These are phyloP conservation scores for Metellina segmentata DNA, from an alignment of 2,888 invertebrate species.

Conservation along the genomic window DNA sequence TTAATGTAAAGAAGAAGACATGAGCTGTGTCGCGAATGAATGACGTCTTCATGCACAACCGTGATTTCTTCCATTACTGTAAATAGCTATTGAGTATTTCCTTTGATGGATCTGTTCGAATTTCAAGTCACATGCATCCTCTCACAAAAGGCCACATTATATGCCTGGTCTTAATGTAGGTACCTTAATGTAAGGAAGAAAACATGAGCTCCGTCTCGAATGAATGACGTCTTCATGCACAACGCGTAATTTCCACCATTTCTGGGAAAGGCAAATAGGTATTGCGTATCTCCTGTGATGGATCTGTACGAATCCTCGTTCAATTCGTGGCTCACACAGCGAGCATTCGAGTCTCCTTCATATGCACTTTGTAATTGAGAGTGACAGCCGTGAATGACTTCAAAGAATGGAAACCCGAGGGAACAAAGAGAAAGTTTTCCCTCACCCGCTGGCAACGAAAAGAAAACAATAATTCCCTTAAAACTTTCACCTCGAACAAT, in stretches of 20 bases:
- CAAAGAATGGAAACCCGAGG: not conserved
- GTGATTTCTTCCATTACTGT: not conserved
- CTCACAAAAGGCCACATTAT: too few relatives aligned
- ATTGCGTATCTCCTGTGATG: constrained; percentile 11
- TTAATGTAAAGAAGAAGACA: too few relatives aligned
- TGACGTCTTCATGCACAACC: constrained; percentile 17
- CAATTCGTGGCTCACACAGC: not conserved
- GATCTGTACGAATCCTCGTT: constrained; percentile 16
- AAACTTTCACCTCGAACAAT: not conserved
- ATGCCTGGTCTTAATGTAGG: too few relatives aligned
- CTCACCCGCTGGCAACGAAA: constrained; percentile 18
- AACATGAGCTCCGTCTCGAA: too few relatives aligned
- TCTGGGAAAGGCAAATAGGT: constrained; percentile 8
- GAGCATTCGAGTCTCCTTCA: not conserved
- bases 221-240: not conserved
- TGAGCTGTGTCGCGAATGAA: constrained; percentile 17
- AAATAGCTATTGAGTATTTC: too few relatives aligned
- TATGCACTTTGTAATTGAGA: constrained; percentile 14
- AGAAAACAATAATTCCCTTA: not conserved
- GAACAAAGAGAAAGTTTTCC: constrained; percentile 36
- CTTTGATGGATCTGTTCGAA: too few relatives aligned
- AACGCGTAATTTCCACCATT: not conserved
- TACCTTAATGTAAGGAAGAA: too few relatives aligned
- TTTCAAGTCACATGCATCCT: too few relatives aligned
- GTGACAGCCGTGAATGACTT: constrained; percentile 53